Base-by-base conservation (phyloP, 2,888 invertebrate genomes). In the Belgica antarctica region DNA sequence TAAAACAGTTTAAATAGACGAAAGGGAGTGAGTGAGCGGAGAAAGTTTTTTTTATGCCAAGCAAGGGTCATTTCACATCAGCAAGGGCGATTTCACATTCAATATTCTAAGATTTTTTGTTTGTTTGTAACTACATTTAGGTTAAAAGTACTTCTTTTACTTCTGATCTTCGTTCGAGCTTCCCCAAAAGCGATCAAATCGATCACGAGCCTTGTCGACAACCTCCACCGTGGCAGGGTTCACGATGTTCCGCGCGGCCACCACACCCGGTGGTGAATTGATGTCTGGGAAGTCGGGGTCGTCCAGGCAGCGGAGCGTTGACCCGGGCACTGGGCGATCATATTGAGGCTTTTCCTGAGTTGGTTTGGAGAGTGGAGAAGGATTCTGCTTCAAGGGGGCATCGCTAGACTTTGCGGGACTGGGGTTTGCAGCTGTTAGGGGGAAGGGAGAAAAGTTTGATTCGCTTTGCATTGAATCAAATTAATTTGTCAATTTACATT, bases 171-270 rank as follows among this genome's bases (percentile, higher is more conserved):
- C 70, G 28, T 24, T 61, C 19, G 36, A 12, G 24, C 34, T 57
- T 28, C 89, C 89, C 91, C 91, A 91, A 80, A 92, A 91, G 76
- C 89, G 88, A 80, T 92, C 92, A 77, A 92, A 91, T 75, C 90
- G 87, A 78, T 87, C 89, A 75, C 90, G 87, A 75, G 91, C 91
- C 78, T 88, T 61, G 36, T 61, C 70, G 4, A 41, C 61, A 19
- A 69, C 28, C 25, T 68, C 68, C 4, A 57, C 27, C 7, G 36
- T 69, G 22, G 27, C 59, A 15, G 59, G 59, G 61, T 70, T 70
- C 4, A 41, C 25, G 27, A 41, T 28, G 36, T 19, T 61, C 7
- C 61, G 57, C 19, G 24, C 47, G 71, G 36, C 25, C 36, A 1
- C 41, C 66, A 46, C 73, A n/a, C 36, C 72, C 47, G 19, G 71